Percentiles rank a stretch among this genome's conserved stretches.
Conservation (phyloP, 2,888 invertebrate species). For the Xestia ashworthii region DNA sequence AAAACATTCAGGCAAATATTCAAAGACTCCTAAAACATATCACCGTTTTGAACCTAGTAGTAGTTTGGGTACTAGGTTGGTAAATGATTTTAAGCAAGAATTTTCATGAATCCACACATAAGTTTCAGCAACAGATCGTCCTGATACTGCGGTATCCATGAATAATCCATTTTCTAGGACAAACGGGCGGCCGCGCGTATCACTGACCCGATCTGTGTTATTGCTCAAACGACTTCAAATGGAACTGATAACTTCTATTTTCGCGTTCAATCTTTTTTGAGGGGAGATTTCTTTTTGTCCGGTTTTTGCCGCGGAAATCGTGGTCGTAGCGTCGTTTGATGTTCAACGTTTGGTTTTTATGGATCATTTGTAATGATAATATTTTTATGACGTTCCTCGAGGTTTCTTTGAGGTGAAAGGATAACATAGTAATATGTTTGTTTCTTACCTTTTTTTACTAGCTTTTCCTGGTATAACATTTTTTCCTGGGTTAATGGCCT, state of each 20-base stretch:
- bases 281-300: constrained; percentile 44
- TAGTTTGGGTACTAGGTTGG: too few relatives aligned
- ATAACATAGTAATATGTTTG: constrained; percentile 6
- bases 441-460: neutral
- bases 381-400: constrained; percentile 36
- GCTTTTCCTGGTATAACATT: neutral
- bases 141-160: constrained; percentile 64
- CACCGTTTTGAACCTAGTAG: neutral
- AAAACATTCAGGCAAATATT: neutral
- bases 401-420: constrained; percentile 8
- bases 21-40: neutral
- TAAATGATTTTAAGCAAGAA: too few relatives aligned
- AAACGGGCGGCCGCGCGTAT: constrained; percentile 66
- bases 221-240: constrained; percentile 71
- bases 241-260: constrained; percentile 67
- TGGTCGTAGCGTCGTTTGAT: constrained; percentile 45
- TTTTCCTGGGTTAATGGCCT: neutral
- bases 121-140: constrained; percentile 43
- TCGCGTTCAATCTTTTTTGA: constrained; percentile 59
- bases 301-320: constrained; percentile 37
- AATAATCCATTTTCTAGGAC: constrained; percentile 72
- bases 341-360: constrained; percentile 45
- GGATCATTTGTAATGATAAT: constrained; percentile 45
- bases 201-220: constrained; percentile 75
- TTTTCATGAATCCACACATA: constrained; percentile 32